Evolutionary conservation across 2,888 invertebrate genomes (phyloP), one percentile per base, ranked within the genome.

Genomic region (Villa cingulata): DNA sequence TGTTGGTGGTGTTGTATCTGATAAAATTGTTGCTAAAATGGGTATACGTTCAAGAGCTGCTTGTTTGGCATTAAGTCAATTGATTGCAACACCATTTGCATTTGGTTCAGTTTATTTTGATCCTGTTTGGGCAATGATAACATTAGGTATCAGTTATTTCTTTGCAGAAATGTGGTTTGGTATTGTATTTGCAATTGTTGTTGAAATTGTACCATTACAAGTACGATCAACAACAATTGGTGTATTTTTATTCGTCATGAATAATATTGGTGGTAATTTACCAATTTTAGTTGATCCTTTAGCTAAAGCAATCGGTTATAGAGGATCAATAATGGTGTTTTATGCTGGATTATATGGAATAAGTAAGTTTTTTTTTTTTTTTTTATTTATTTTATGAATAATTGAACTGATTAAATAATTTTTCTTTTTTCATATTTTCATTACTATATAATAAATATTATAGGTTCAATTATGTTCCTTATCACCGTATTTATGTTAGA

Each of bases 101-200:
- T 87, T 88, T 63, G 89, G 89, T 9, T 87, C 88, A 4, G 83
- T 90, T 3, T 80, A 82, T 58, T 84, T 85, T 60, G 79, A 77
- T 12, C 90, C 90, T 0, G 72, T 84, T 2, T 83, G 86, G 76
- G 88, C 89, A 5, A 87, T 90, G 81, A 80, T 88, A 54, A 86
- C 86, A 0, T 75, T 90, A 3, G 87, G 87, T n/a, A 73, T 86
- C 51, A 88, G 88, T 1, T 90, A 89, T 63, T 85, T 90, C 71
- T 89, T 89, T 58, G 89, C 90, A 58, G 90, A 90, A 71, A 90
- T 89, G 89, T 91, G 90, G 90, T 90, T 90, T 67, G 90, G 90
- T 43, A 89, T 91, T 53, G 81, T 90, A 4, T 90, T 90, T 66
- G 89, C 90, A 4, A 85, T 90, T 60, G 74, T 91, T 3, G 88